Conservation (phyloP, 2,888 invertebrate genomes). For the Ischnus inquisitorius region DNA sequence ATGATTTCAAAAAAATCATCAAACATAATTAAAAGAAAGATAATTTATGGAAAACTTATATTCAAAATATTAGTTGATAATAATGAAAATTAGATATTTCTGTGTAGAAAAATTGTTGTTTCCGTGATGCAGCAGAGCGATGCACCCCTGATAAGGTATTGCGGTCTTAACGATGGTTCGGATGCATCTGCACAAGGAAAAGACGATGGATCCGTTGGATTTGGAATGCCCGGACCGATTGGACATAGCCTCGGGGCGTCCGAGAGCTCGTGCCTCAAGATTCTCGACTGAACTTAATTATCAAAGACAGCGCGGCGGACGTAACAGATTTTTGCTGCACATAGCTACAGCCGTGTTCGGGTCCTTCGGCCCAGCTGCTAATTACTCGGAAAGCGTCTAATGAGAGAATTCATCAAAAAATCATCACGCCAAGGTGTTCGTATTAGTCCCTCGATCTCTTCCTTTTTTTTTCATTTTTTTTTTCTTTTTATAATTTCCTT, state of each 20-base stretch:
- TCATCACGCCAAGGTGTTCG: slow-evolving; percentile 74
- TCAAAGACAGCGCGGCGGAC: slow-evolving; percentile 64
- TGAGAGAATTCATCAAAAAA: slow-evolving; percentile 81
- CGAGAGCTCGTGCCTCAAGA: slow-evolving; percentile 70
- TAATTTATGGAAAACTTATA: too few species aligned
- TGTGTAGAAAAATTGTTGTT: background rate
- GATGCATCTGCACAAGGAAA: slow-evolving; percentile 11
- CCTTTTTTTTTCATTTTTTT: slow-evolving; percentile 1
- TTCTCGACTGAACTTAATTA: slow-evolving; percentile 77
- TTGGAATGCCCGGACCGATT: slow-evolving; percentile 64
- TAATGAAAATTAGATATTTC: too few species aligned
- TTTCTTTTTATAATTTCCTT: background rate
- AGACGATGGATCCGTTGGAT: slow-evolving; percentile 7
- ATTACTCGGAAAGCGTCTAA: slow-evolving; percentile 77
- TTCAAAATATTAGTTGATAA: background rate
- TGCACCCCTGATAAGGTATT: background rate
- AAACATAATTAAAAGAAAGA: too few species aligned
- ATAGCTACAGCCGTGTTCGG: slow-evolving; percentile 19
- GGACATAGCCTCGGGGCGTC: slow-evolving; percentile 77
- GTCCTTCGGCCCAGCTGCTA: slow-evolving; percentile 67
- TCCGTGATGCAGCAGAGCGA: background rate
- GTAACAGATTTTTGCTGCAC: slow-evolving; percentile 14
- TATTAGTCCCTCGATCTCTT: slow-evolving; percentile 4
- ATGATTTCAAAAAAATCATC: too few species aligned
- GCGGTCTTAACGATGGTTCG: slow-evolving; percentile 37